These are phyloP conservation scores for Rhinoraja longicauda DNA, from an alignment of 2,797 vertebrate species.

Conservation along the genomic window DNA sequence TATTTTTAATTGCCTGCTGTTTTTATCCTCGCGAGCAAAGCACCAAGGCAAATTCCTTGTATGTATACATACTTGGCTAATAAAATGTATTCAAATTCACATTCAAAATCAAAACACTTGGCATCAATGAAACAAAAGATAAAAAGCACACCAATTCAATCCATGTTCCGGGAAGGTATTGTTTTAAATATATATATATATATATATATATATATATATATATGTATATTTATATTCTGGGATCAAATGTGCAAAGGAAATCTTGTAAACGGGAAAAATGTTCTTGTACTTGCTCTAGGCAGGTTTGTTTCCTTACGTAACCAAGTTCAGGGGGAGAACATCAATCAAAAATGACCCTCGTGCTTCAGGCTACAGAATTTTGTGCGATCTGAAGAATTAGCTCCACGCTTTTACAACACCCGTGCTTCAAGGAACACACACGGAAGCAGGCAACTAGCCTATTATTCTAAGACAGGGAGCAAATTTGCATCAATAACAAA, in stretches of 20 bases:
- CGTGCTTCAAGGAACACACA: background rate
- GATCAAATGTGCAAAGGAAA: background rate
- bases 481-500: background rate
- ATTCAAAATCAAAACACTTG: background rate
- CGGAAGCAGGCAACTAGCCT: background rate
- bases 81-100: too few species aligned
- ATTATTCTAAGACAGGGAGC: background rate
- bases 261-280: background rate
- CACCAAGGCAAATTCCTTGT: too few species aligned
- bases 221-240: background rate
- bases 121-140: too few species aligned
- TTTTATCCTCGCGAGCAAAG: too few species aligned
- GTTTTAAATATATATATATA: too few species aligned
- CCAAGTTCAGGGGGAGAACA: background rate
- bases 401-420: background rate
- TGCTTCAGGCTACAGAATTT: background rate
- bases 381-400: background rate
- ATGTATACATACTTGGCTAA: too few species aligned
- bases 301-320: background rate
- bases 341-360: background rate
- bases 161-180: background rate
- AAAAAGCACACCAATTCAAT: background rate
- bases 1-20: too few species aligned
- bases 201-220: too few species aligned
- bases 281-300: background rate